A percentile compares a stretch with the other conserved stretches of the same genome.
phyloP scores from a whole-genome alignment of 2,113 vertebrate species.

The Rhipidura dahli region DNA sequence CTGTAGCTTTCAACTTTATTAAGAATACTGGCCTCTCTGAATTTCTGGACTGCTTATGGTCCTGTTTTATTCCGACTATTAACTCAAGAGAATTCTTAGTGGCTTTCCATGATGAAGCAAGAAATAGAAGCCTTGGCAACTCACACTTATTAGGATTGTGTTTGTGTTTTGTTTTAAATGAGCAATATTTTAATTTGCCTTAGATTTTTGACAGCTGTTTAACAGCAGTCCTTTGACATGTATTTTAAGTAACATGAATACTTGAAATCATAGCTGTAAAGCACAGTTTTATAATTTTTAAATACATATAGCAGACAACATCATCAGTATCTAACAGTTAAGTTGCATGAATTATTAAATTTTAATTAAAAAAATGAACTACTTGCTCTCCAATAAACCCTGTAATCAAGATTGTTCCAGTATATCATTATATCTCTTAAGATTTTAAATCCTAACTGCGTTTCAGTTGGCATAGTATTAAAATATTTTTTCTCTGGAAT shows the following conservation, averaged over 20 bases:
- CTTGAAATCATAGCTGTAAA: background rate
- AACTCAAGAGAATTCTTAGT: background rate
- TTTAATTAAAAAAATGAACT: background rate
- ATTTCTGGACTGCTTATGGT: conserved; percentile 10
- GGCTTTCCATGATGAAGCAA: background rate
- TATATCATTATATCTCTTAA: background rate
- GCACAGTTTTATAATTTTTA: background rate
- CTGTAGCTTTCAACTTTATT: conserved; percentile 16
- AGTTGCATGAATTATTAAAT: background rate
- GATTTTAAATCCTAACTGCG: background rate
- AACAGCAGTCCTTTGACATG: background rate
- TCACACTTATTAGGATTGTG: background rate
- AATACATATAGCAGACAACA: background rate
- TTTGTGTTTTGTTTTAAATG: background rate
- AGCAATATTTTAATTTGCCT: background rate
- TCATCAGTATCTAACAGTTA: background rate
- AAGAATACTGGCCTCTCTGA: background rate
- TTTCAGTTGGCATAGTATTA: background rate
- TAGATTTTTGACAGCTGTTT: background rate
- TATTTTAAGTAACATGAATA: background rate
- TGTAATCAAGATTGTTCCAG: background rate
- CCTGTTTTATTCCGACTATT: background rate
- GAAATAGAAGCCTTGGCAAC: background rate
- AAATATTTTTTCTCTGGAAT: background rate
- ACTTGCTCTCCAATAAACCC: background rate